phyloP scores from a whole-genome alignment of 2,113 vertebrate genomes.

The Mesoclemmys tuberculata region DNA sequence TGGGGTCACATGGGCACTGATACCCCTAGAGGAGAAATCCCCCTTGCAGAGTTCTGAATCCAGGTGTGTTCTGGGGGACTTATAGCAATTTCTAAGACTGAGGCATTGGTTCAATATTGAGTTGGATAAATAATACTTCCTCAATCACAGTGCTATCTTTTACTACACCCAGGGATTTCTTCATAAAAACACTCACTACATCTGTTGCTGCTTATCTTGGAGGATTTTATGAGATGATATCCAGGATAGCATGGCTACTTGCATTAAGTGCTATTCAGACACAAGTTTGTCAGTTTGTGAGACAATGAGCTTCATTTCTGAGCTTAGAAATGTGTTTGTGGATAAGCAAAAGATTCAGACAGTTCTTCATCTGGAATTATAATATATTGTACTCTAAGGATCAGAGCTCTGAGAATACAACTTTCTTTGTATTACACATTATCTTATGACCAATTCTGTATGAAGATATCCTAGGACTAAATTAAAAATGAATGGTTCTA shows the following conservation, averaged over 20 bases:
- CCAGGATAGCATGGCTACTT: neutral
- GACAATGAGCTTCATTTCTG: neutral
- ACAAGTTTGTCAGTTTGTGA: neutral
- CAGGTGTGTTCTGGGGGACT: neutral
- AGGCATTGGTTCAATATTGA: neutral
- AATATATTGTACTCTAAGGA: neutral
- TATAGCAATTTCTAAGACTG: neutral
- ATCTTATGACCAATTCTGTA: neutral
- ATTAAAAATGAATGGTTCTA: neutral
- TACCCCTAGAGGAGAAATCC: neutral
- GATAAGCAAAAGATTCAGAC: neutral
- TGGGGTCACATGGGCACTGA: neutral
- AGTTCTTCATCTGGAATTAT: neutral
- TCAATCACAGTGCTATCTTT: neutral
- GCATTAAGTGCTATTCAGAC: neutral
- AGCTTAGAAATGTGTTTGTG: neutral
- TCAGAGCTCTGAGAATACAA: neutral
- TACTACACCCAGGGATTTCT: neutral
- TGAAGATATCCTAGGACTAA: neutral
- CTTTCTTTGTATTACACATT: neutral
- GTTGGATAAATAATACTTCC: neutral
- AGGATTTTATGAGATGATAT: fast-evolving
- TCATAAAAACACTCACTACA: neutral
- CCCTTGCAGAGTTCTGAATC: neutral
- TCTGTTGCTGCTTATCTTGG: neutral